phyloP scores from a whole-genome alignment of 2,888 invertebrate genomes.

The Campopleginae sp. region DNA sequence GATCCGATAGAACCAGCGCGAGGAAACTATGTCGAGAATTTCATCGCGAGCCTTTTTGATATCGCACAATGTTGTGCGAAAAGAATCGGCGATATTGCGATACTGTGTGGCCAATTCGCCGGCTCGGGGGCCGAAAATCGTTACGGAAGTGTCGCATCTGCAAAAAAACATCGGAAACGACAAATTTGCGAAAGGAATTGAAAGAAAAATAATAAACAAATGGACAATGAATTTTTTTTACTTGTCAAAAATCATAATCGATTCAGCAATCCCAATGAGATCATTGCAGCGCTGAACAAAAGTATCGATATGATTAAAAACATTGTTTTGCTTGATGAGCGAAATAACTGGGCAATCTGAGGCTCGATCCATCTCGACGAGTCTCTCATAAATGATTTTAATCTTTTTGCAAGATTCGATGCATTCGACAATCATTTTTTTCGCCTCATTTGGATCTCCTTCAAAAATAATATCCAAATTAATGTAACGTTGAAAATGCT shows the following conservation, averaged over 20 bases:
- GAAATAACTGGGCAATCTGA: slow-evolving; percentile 54
- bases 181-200: background rate
- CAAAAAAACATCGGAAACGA: slow-evolving; percentile 49
- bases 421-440: slow-evolving; percentile 83
- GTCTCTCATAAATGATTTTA: slow-evolving; percentile 82
- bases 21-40: slow-evolving; percentile 84
- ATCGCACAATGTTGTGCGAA: slow-evolving; percentile 83
- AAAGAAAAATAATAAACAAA: background rate
- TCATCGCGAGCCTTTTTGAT: slow-evolving; percentile 83
- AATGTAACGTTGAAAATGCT: slow-evolving; percentile 84
- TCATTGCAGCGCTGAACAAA: slow-evolving; percentile 86
- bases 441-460: slow-evolving; percentile 84
- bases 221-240: slow-evolving; percentile 69
- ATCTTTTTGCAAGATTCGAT: slow-evolving; percentile 85
- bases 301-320: slow-evolving; percentile 86
- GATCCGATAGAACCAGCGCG: slow-evolving; percentile 85
- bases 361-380: slow-evolving; percentile 54
- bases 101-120: slow-evolving; percentile 77
- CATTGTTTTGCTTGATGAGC: slow-evolving; percentile 84
- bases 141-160: slow-evolving; percentile 82
- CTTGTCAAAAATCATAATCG: slow-evolving; percentile 86
- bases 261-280: slow-evolving; percentile 86
- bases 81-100: slow-evolving; percentile 84
- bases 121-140: slow-evolving; percentile 85
- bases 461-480: slow-evolving; percentile 84